A percentile compares a stretch with the other conserved stretches of the same genome.
phyloP scores from a whole-genome alignment of 2,888 invertebrate species.

The Tyria jacobaeae region DNA sequence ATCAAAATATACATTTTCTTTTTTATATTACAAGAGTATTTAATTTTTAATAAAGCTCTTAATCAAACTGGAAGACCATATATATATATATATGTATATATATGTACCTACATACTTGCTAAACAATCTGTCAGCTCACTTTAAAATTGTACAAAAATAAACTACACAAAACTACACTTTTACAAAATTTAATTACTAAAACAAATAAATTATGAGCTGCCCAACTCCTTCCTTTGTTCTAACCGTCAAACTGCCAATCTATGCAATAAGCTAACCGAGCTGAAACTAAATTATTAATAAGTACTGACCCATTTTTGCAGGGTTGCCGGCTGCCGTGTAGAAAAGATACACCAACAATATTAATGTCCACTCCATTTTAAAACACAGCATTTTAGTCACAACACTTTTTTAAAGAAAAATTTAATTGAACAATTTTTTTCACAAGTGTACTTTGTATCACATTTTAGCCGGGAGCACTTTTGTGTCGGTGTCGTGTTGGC shows the following conservation, averaged over 20 bases:
- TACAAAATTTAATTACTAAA: no score
- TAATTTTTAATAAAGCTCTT: no score
- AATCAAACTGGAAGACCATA: no score
- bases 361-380: constrained; percentile 73
- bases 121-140: no score
- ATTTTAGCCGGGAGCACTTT: constrained; percentile 62
- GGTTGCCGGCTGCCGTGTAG: constrained; percentile 69
- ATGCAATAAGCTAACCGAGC: constrained; percentile 61
- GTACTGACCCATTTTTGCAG: constrained; percentile 83
- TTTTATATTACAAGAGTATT: no score
- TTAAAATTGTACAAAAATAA: no score
- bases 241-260: constrained; percentile 66
- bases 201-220: constrained; percentile 41
- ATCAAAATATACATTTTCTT: no score
- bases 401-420: constrained; percentile 50
- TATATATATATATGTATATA: no score
- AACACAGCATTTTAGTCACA: constrained; percentile 56
- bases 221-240: constrained; percentile 64
- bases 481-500: constrained; percentile 55
- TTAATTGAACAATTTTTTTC: constrained; percentile 54
- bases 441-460: constrained; percentile 61
- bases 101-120: no score
- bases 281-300: constrained; percentile 71
- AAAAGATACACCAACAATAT: constrained; percentile 59
- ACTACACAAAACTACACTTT: no score